phyloP scores from a whole-genome alignment of 37 sponge, comb jelly and placozoan genomes.

The Tethya wilhelma region DNA sequence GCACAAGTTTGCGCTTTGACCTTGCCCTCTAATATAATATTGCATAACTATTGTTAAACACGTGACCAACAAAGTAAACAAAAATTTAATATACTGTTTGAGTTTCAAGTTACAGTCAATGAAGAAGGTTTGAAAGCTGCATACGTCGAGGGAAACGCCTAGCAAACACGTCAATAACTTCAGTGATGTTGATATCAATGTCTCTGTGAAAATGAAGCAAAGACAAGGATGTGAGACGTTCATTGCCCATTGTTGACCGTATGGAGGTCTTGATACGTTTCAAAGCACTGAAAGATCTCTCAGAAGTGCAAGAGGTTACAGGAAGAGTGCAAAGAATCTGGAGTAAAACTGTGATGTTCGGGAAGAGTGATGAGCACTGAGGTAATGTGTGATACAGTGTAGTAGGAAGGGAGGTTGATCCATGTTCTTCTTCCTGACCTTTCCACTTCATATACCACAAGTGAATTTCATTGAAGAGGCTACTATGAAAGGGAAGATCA shows the following conservation, averaged over 20 bases:
- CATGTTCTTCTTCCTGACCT: slow-evolving; percentile 17
- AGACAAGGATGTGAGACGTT: slow-evolving; percentile 8
- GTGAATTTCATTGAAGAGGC: slow-evolving; percentile 31
- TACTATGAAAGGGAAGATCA: slow-evolving; percentile 24
- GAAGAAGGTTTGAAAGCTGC: no score
- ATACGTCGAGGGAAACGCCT: no score
- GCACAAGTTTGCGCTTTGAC: no score
- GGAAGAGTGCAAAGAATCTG: slow-evolving; percentile 41
- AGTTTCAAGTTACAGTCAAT: no score
- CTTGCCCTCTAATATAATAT: no score
- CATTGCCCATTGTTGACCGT: slow-evolving; percentile 27
- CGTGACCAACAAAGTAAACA: no score
- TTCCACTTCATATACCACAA: slow-evolving; percentile 36
- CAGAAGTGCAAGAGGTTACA: slow-evolving; percentile 31
- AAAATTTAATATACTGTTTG: no score
- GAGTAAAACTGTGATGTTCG: slow-evolving; percentile 27
- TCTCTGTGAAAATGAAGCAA: slow-evolving; percentile 30
- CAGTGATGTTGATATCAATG: slow-evolving; percentile 21
- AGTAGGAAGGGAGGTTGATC: neutral
- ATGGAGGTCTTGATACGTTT: slow-evolving; percentile 36
- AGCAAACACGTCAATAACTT: slow-evolving; percentile 49
- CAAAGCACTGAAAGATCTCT: slow-evolving; percentile 49
- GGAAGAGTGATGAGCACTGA: slow-evolving; percentile 4
- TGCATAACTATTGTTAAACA: no score
- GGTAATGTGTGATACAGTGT: slow-evolving; percentile 1